Percentiles rank a stretch among this genome's conserved stretches.
These are phyloP conservation scores for Agrochola macilenta DNA, from an alignment of 2,888 invertebrate genomes.

Conservation along the genomic window DNA sequence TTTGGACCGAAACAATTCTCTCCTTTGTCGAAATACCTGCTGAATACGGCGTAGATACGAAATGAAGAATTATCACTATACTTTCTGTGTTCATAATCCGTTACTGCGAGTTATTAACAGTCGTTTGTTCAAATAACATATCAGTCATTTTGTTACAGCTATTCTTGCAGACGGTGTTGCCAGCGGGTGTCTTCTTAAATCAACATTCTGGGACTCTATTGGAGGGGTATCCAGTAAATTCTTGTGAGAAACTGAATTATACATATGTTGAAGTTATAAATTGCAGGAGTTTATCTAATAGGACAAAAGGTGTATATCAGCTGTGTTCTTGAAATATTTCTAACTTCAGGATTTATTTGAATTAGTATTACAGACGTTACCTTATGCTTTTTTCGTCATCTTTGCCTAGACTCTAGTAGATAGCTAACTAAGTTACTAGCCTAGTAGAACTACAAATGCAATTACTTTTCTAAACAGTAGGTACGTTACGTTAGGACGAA, in stretches of 20 bases:
- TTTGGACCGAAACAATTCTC: constrained; percentile 72
- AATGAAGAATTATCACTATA: constrained; percentile 57
- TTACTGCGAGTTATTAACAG: constrained; percentile 37
- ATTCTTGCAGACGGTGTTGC: constrained; percentile 41
- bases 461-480: background rate
- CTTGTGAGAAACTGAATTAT: constrained; percentile 39
- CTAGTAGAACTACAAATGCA: background rate
- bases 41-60: constrained; percentile 19
- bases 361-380: background rate
- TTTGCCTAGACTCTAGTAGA: background rate
- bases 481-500: background rate
- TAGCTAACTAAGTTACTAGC: background rate
- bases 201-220: constrained; percentile 43
- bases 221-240: constrained; percentile 31
- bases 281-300: constrained; percentile 18
- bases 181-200: constrained; percentile 55
- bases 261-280: constrained; percentile 33
- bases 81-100: constrained; percentile 41
- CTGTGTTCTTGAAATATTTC: background rate
- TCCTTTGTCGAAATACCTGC: constrained; percentile 50
- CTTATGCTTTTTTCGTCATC: background rate
- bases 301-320: background rate
- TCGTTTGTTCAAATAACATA: constrained; percentile 50
- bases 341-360: background rate
- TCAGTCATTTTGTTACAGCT: constrained; percentile 50